phyloP scores from a whole-genome alignment of 2,888 invertebrate species.

The Agrotis exclamationis region DNA sequence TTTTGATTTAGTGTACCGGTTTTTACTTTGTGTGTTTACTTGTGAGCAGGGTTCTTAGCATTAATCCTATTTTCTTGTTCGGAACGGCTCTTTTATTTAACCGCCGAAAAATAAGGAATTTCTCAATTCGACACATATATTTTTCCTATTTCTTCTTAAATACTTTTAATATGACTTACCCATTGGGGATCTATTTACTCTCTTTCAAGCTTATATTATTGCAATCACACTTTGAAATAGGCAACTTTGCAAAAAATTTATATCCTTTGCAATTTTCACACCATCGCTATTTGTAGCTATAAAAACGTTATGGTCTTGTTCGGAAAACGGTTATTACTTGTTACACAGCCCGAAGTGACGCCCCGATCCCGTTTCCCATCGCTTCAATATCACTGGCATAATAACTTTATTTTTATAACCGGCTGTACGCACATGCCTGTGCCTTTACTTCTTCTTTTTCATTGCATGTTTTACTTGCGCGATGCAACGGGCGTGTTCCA shows the following conservation, averaged over 20 bases:
- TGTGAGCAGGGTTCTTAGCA: slow-evolving; percentile 8
- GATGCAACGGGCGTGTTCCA: slow-evolving; percentile 65
- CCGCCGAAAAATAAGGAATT: too few species aligned
- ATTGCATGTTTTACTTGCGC: slow-evolving; percentile 69
- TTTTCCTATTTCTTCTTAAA: neutral
- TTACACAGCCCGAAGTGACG: slow-evolving; percentile 34
- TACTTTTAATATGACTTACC: neutral
- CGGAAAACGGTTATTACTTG: slow-evolving; percentile 53
- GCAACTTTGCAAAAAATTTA: neutral
- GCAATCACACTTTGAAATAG: slow-evolving; percentile 6
- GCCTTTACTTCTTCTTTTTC: slow-evolving; percentile 64
- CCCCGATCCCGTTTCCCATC: slow-evolving; percentile 61
- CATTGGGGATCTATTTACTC: neutral
- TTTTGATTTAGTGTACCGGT: slow-evolving; percentile 43
- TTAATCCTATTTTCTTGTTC: slow-evolving; percentile 3
- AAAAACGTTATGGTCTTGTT: slow-evolving; percentile 42
- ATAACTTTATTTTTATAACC: slow-evolving; percentile 78
- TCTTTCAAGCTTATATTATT: neutral
- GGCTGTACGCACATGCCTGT: slow-evolving; percentile 69
- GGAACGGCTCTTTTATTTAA: neutral
- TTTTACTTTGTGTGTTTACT: slow-evolving; percentile 26
- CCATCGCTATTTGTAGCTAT: slow-evolving; percentile 34
- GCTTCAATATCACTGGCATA: slow-evolving; percentile 65
- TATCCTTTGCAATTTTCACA: slow-evolving; percentile 35
- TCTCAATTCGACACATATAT: too few species aligned